Percentiles rank a stretch among this genome's conserved stretches.
These are phyloP conservation scores for Drosophila lutescens DNA, from an alignment of 2,888 invertebrate species.

Conservation along the genomic window DNA sequence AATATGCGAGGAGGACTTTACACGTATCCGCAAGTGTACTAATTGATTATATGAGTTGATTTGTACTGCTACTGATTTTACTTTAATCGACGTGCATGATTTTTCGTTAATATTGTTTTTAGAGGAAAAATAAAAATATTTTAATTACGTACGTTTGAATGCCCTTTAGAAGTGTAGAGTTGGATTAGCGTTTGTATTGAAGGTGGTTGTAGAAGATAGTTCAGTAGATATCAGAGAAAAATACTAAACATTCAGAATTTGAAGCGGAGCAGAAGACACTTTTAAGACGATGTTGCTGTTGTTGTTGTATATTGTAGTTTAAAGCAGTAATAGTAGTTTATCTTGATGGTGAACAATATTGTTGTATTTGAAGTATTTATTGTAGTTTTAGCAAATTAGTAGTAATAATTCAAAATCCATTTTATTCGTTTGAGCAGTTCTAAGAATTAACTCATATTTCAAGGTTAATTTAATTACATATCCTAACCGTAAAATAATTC, in stretches of 20 bases:
- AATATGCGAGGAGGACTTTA: neutral
- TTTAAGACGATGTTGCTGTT: conserved; percentile 43
- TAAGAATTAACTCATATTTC: neutral
- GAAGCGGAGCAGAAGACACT: conserved; percentile 45
- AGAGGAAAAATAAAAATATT: conserved; percentile 26
- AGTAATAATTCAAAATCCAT: neutral
- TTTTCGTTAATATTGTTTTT: neutral
- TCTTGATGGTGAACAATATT: conserved; percentile 10
- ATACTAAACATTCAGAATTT: conserved; percentile 28
- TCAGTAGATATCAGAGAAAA: conserved; percentile 24
- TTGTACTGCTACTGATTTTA: neutral
- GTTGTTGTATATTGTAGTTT: conserved; percentile 43
- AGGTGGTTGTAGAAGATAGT: conserved; percentile 47
- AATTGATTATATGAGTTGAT: neutral
- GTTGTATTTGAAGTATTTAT: neutral
- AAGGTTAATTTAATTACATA: neutral
- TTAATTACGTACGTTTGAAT: conserved; percentile 70
- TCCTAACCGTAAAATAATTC: neutral
- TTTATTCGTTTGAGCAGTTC: neutral
- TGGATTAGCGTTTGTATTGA: conserved; percentile 47
- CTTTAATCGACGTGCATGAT: conserved; percentile 45
- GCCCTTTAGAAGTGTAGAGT: conserved; percentile 51
- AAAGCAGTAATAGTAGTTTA: conserved; percentile 7
- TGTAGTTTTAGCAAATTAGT: conserved; percentile 3
- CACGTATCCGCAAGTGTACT: neutral